Evolutionary conservation across 1,140 invertebrate species (phyloP), one percentile per base, ranked within the genome.

Genomic region (Drosophila rhopaloa): DNA sequence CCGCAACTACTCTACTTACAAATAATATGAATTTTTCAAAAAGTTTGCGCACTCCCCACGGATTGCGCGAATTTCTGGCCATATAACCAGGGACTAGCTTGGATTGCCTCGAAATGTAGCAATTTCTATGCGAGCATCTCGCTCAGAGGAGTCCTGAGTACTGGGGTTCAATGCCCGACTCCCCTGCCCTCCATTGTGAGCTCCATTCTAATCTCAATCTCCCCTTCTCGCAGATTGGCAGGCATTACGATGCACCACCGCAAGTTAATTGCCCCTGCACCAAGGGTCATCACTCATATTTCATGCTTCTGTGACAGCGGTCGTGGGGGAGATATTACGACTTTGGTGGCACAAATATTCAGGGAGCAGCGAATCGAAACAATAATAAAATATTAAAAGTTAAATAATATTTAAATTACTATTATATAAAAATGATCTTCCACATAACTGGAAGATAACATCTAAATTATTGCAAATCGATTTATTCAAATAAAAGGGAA

Each of bases 11-110:
- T 76, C 71, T 70, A 76, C 73, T 76, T 76, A 73, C 60, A 79
- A 76, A 73, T 70, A 56, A 62, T 74, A 83, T 80, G 72, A 63
- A 89, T 89, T 80, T 89, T 80, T 89, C 50, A 84, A 78, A 89
- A 74, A 83, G 63, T 75, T 84, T 83, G 57, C 63, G 53, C 76
- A 67, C 61, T 86, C 67, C 83, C 71, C 60, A 71, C 65, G 68
- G 79, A 63, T 76, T 66, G 62, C 58, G 51, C 32, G 65, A 74
- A 58, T 63, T 83, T 37, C 68, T 59, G 57, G 71, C 61, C 50
- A 76, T 86, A 82, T 88, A 82, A 67, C 19, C 47, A 58, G 19
- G 24, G 54, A 43, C 50, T 14, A 61, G 41, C 41, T 65, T 63
- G 50, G 56, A 68, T 62, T 71, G 66, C 50, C 54, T 13, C 43